Evolutionary conservation across 2,797 vertebrate species (phyloP), one percentile per base, ranked within the genome.

Genomic region (Pseudopleuronectes americanus): DNA sequence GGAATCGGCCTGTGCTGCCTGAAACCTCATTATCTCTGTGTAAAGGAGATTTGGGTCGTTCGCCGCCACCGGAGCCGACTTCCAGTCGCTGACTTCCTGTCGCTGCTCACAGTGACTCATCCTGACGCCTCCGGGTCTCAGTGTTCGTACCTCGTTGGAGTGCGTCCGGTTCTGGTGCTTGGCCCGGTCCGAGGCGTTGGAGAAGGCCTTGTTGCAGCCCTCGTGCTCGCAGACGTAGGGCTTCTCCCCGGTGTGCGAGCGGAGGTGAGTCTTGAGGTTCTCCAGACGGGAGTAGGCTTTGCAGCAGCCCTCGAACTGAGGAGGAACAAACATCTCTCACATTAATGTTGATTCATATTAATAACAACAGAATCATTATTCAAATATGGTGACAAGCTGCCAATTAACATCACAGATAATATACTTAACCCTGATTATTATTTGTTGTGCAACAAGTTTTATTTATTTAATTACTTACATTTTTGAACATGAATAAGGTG

Each of bases 81-180:
- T 24, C 28, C 31, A 58, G 60, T 47, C 51, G 23, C 23, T 26
- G 28, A n/a, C n/a, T 24, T 24, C 28, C 31, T 63, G 60, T 47
- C 51, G 23, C 23, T 26, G 28, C 0, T 31, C 28, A 6, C 26
- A 31, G 7, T 14, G 26, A 2, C 16, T 54, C 52, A 28, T 24
- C 23, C 23, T 14, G 24, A 17, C 7, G 28, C 7, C 6, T 6
- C 8, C 24, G 4, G 17, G 4, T 9, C 19, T 43, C 47, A 48
- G 51, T 14, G 54, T 21, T 6, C 4, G 14, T 83, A 93, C 93
- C 92, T 94, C 97, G 60, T 97, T 99, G 81, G 98, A 99, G 94
- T 99, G 98, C 2, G 98, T 99, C 74, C 98, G 94, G 94, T 99
- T 99, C 94, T 99, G 98, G 93, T 99, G 98, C 79, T 99, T 99